These are phyloP conservation scores for Aplodontia rufa DNA, from an alignment of 2,113 vertebrate species.

Conservation along the genomic window DNA sequence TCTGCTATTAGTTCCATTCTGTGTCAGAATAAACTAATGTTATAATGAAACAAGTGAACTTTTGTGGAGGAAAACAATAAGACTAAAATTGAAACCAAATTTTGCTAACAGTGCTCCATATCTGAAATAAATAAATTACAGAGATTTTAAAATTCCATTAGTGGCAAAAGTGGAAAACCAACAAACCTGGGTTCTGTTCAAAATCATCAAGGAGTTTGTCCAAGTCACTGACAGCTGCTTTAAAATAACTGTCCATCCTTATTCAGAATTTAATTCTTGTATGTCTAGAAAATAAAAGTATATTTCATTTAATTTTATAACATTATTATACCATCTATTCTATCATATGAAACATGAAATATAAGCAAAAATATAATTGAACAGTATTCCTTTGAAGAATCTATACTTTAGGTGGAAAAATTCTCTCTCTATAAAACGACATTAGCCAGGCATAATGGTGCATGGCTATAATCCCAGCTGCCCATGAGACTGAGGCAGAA, in stretches of 20 bases:
- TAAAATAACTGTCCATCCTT: conserved; percentile 97
- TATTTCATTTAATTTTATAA: conserved; percentile 13
- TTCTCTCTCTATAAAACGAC: not conserved
- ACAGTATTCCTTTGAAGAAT: conserved; percentile 4
- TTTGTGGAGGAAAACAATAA: not conserved
- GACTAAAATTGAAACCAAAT: conserved; percentile 46
- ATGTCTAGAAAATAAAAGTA: conserved; percentile 77
- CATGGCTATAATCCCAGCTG: not conserved
- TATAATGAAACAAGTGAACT: conserved; percentile 22
- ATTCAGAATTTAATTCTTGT: conserved; percentile 64
- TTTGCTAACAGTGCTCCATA: conserved; percentile 14
- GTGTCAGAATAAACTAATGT: conserved; percentile 25
- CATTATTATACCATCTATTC: not conserved
- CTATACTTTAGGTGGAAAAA: not conserved
- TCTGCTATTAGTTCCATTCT: not conserved
- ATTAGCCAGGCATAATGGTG: not conserved
- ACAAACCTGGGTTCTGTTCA: conserved; percentile 94
- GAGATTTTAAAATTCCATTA: conserved; percentile 29
- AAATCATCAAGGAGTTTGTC: conserved; percentile 99
- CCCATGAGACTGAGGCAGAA: not conserved
- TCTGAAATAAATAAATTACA: not conserved
- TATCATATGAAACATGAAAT: conserved; percentile 3
- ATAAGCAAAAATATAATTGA: conserved; percentile 44
- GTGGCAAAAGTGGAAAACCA: conserved; percentile 34
- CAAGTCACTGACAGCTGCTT: conserved; percentile 96